Evolutionary conservation across 1,140 invertebrate species (phyloP), one percentile per base, ranked within the genome.

Genomic region (Batillaria attramentaria): DNA sequence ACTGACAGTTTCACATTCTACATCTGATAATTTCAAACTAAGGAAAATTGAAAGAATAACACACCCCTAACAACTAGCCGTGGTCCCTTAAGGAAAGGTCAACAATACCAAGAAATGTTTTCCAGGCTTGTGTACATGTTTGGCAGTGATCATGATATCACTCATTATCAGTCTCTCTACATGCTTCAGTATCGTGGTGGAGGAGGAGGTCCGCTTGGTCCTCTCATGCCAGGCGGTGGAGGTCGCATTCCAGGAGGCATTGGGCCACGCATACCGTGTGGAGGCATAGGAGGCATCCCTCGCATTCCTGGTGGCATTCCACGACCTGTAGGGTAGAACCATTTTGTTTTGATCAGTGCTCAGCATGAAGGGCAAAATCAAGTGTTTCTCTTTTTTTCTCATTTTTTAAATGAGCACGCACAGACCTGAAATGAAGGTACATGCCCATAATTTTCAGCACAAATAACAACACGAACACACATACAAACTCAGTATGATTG

Each of bases 241-340:
- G 83, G 84, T 77, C 84, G 78, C 83, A 84, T 85, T 35, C 83
- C 82, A 46, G 82, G 83, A 10, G 88, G 87, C 37, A 84, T 87
- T 33, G 87, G 86, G 18, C 84, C 82, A 46, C 84, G 81, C 85
- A 88, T 85, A 57, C 85, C 86, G 42, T 77, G 73, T 28, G 83
- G 85, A 70, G 78, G 83, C 65, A 80, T 80, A 65, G 84, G 83
- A 16, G 82, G 83, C 42, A 81, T 78, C 62, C 84, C 82, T 81
- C 80, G 66, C 84, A 86, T 88, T n/a, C 84, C 84, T 65, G 83
- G 82, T 18, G 81, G 85, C 78, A 85, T 84, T n/a, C 81, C 81
- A 72, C 80, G 74, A 65, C 83, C 81, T 80, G 78, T 57, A 62
- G 68, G 69, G 13, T 74, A 18, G 18, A 37, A 57, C 42, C 3